A percentile compares a stretch with the other conserved stretches of the same genome.
Conservation (phyloP, 1,140 invertebrate genomes). For the Tetraneura akinire region DNA sequence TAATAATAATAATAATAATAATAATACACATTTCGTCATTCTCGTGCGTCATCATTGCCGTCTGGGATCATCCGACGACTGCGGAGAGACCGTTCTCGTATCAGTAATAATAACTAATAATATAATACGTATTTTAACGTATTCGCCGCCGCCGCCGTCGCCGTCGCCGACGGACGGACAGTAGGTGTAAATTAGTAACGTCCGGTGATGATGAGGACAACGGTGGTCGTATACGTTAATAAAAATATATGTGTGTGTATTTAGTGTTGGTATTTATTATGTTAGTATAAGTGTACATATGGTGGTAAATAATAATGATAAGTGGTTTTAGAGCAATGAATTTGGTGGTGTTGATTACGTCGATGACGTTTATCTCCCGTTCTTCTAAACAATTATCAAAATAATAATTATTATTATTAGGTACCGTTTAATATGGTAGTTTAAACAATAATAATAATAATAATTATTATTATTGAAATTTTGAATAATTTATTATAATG, state of each 20-base stretch:
- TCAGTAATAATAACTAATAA: background rate
- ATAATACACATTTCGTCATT: background rate
- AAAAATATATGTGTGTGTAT: background rate
- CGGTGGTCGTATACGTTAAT: constrained; percentile 14
- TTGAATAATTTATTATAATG: too few species aligned
- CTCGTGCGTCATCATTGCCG: constrained; percentile 20
- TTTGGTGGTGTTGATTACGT: constrained; percentile 28
- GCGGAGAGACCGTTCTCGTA: constrained; percentile 22
- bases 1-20: too few species aligned
- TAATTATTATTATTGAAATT: too few species aligned
- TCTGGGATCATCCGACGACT: constrained; percentile 22
- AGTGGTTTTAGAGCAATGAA: background rate
- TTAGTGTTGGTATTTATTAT: background rate
- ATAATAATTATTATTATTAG: background rate
- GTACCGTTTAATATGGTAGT: too few species aligned
- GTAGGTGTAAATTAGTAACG: constrained; percentile 49
- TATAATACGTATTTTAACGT: background rate
- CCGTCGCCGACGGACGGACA: constrained; percentile 8
- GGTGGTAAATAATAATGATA: background rate
- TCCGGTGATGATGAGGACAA: constrained; percentile 41
- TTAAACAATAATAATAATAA: too few species aligned
- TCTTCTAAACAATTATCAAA: background rate
- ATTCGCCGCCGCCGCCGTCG: background rate
- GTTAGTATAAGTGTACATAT: background rate
- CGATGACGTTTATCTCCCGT: background rate